Evolutionary conservation across 2,113 vertebrate species (phyloP).

Genomic region (Phainopepla nitens): DNA sequence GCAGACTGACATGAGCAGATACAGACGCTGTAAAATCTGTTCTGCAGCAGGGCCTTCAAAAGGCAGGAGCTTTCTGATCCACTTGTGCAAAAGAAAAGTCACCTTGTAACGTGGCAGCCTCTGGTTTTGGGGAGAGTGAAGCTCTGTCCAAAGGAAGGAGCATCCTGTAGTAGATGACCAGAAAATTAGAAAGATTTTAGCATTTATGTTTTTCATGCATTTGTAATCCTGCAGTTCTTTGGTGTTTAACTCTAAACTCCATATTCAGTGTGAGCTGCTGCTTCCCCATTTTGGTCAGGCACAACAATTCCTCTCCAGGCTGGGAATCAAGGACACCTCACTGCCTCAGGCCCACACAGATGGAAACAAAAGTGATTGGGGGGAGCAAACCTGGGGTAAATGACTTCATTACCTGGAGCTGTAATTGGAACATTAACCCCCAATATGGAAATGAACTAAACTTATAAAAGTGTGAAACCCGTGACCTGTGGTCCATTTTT

Average conservation of each 20-base stretch:
- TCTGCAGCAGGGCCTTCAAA: not conserved
- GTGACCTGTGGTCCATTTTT: rapidly evolving
- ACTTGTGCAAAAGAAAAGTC: no score
- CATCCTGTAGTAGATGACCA: not conserved
- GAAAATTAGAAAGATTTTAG: not conserved
- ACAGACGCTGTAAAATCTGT: not conserved
- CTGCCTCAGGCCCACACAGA: no score
- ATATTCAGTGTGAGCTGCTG: rapidly evolving
- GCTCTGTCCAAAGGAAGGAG: not conserved
- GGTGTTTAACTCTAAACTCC: rapidly evolving
- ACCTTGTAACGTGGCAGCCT: rapidly evolving
- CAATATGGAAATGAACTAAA: no score
- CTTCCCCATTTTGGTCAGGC: not conserved
- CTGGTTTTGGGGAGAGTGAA: not conserved
- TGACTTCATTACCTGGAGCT: not conserved
- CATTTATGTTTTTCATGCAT: rapidly evolving
- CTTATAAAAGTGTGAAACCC: no score
- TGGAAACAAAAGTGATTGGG: rapidly evolving
- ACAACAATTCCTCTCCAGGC: not conserved
- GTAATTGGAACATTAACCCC: not conserved
- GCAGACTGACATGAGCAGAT: not conserved
- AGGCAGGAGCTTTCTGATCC: not conserved
- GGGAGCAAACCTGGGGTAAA: not conserved
- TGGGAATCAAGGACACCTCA: not conserved
- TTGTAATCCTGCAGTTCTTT: not conserved